Conservation (phyloP, 2,797 vertebrate species). For the Peromyscus eremicus region DNA sequence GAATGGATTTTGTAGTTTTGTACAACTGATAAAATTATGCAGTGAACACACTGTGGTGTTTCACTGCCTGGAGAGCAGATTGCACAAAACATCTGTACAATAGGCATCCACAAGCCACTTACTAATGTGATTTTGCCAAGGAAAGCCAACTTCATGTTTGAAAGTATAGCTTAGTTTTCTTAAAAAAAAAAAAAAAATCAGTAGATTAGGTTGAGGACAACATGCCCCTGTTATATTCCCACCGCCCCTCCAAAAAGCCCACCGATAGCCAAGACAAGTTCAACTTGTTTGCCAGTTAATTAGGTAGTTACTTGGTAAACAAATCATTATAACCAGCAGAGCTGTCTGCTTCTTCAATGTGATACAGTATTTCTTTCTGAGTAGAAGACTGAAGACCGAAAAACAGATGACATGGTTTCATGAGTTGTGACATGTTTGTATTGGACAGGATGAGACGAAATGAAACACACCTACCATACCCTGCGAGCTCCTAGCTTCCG, state of each 20-base stretch:
- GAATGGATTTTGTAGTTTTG: conserved; percentile 89
- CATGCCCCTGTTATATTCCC: conserved; percentile 77
- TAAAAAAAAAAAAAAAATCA: conserved; percentile 81
- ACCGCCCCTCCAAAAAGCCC: conserved; percentile 82
- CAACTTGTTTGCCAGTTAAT: conserved; percentile 83
- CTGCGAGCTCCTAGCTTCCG: conserved; percentile 79
- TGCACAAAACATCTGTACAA: conserved; percentile 80
- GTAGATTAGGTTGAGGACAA: conserved; percentile 84
- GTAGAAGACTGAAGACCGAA: conserved; percentile 79
- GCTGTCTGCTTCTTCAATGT: conserved; percentile 74
- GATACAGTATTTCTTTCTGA: conserved; percentile 81
- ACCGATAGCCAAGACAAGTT: conserved; percentile 85
- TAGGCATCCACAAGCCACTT: conserved; percentile 83
- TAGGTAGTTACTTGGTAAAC: conserved; percentile 85
- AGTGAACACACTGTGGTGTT: conserved; percentile 80
- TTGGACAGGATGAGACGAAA: conserved; percentile 77
- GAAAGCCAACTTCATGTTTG: conserved; percentile 77
- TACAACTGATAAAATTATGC: conserved; percentile 87
- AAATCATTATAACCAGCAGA: conserved; percentile 84
- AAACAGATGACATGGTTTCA: conserved; percentile 79
- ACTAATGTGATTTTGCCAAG: conserved; percentile 81
- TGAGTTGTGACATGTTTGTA: conserved; percentile 75
- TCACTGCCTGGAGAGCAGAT: conserved; percentile 85
- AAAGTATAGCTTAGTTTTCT: conserved; percentile 84
- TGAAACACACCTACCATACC: conserved; percentile 77